Conservation (phyloP, 2,113 vertebrate species). For the Antigone vipio region DNA sequence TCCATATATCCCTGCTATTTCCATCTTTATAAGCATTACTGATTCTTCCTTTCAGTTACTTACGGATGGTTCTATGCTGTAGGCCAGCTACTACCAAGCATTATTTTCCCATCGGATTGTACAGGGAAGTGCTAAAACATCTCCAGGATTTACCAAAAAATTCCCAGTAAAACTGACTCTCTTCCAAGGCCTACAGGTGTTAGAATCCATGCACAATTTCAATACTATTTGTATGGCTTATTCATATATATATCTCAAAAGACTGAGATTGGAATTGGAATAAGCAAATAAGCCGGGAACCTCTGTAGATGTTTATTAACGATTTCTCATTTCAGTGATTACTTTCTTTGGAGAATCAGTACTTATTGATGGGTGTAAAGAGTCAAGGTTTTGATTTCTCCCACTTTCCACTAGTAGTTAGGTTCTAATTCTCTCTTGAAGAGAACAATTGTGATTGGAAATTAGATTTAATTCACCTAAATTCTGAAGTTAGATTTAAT, state of each 20-base stretch:
- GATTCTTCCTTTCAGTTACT: not conserved
- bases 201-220: not conserved
- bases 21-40: not conserved
- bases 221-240: not conserved
- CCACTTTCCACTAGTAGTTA: not conserved
- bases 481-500: not conserved
- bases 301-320: not conserved
- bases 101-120: not conserved
- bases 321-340: not conserved
- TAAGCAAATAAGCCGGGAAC: not conserved
- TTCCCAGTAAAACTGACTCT: not conserved
- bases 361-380: not conserved
- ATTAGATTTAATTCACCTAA: not conserved
- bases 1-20: not conserved
- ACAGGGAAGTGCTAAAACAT: not conserved
- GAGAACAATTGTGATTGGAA: not conserved
- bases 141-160: not conserved
- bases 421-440: not conserved
- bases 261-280: accelerated
- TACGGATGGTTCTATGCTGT: not conserved
- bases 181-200: not conserved
- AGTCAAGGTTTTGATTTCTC: not conserved
- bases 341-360: not conserved
- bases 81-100: not conserved
- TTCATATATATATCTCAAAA: not conserved